These are phyloP conservation scores for Omphaloscelis lunosa DNA, from an alignment of 2,888 invertebrate species.

Conservation along the genomic window DNA sequence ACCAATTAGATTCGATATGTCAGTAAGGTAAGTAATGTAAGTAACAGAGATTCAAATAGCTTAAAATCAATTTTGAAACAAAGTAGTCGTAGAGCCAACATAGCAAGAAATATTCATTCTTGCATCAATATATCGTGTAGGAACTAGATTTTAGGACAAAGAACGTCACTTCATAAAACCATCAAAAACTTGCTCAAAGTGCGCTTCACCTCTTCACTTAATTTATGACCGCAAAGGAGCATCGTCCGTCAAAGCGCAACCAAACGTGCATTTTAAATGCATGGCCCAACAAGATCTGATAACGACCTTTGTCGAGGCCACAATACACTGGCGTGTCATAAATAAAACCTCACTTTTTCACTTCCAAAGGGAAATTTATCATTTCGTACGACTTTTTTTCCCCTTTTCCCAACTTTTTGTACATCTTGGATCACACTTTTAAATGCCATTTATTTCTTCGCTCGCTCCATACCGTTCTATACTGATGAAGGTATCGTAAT, in stretches of 20 bases:
- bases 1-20: neutral
- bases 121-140: conserved; percentile 12
- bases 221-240: conserved; percentile 64
- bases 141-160: conserved; percentile 28
- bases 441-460: conserved; percentile 87
- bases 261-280: conserved; percentile 80
- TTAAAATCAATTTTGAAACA: too few relatives aligned
- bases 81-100: neutral
- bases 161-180: conserved; percentile 57
- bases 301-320: conserved; percentile 80
- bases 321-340: conserved; percentile 85
- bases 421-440: conserved; percentile 90
- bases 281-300: conserved; percentile 85
- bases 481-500: conserved; percentile 88
- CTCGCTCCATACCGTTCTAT: conserved; percentile 84
- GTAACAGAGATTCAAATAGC: neutral
- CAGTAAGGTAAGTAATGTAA: neutral
- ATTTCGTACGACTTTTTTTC: conserved; percentile 86
- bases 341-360: conserved; percentile 89
- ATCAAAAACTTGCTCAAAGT: conserved; percentile 70
- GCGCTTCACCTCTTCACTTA: conserved; percentile 61
- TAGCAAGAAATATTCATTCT: conserved; percentile 7
- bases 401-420: conserved; percentile 83
- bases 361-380: conserved; percentile 87
- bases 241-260: conserved; percentile 77